A percentile compares a stretch with the other conserved stretches of the same genome.
Conservation (phyloP, 2,797 vertebrate species). For the Paramormyrops hopkinsi region DNA sequence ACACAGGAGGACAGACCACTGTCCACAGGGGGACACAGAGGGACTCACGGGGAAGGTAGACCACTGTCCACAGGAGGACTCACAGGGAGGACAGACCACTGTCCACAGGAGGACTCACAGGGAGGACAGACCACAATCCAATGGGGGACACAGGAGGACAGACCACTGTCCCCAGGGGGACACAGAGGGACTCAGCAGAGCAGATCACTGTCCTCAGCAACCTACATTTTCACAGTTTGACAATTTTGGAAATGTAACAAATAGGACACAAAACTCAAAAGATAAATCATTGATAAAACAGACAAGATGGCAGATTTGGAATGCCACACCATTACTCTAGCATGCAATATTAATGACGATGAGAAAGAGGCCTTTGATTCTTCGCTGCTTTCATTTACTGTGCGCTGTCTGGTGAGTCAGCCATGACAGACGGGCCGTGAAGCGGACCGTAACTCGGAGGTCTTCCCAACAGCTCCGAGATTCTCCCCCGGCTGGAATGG, state of each 20-base stretch:
- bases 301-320: constrained; percentile 17
- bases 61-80: no score
- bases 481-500: constrained; percentile 47
- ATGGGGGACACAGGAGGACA: not conserved
- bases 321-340: constrained; percentile 32
- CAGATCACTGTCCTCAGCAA: not conserved
- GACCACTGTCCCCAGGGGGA: not conserved
- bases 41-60: not conserved
- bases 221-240: constrained; percentile 12
- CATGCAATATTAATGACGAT: constrained; percentile 40
- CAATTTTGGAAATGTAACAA: constrained; percentile 3
- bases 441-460: constrained; percentile 44
- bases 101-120: no score
- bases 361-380: constrained; percentile 45
- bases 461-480: constrained; percentile 39
- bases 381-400: constrained; percentile 39
- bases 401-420: constrained; percentile 32
- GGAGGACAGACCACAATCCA: no score
- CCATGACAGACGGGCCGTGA: constrained; percentile 39
- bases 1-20: not conserved
- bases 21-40: not conserved
- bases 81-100: no score
- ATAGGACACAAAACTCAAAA: constrained; percentile 13
- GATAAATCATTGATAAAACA: constrained; percentile 19
- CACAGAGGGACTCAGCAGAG: not conserved